phyloP scores from a whole-genome alignment of 2,113 vertebrate genomes.

The Tympanuchus pallidicinctus region DNA sequence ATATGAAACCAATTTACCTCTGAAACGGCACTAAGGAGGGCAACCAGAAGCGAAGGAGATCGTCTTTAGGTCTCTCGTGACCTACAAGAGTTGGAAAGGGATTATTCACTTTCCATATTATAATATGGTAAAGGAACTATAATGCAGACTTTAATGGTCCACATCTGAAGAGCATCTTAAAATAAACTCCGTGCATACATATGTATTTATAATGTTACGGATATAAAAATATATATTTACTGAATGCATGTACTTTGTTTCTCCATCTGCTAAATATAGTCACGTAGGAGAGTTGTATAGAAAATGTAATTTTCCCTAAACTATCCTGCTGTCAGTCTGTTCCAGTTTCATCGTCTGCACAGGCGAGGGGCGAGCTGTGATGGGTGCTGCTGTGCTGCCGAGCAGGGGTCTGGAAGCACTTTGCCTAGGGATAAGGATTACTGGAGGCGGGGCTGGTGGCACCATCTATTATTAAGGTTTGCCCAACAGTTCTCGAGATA shows the following conservation, averaged over 20 bases:
- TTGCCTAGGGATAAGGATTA: slow-evolving; percentile 32
- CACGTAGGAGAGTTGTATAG: slow-evolving; percentile 33
- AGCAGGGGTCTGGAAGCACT: slow-evolving; percentile 55
- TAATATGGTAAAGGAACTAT: slow-evolving; percentile 13
- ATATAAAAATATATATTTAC: slow-evolving; percentile 70
- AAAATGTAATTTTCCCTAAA: slow-evolving; percentile 53
- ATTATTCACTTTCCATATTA: slow-evolving; percentile 48
- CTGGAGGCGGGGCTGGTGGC: slow-evolving; percentile 21
- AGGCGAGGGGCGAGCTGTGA: slow-evolving; percentile 10
- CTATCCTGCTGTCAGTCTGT: slow-evolving; percentile 54
- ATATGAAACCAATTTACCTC: slow-evolving; percentile 64
- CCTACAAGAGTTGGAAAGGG: slow-evolving; percentile 15
- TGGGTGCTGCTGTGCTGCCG: neutral
- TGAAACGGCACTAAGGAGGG: slow-evolving; percentile 40
- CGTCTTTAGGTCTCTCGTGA: slow-evolving; percentile 46
- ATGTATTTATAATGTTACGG: slow-evolving; percentile 62
- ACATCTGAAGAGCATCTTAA: slow-evolving; percentile 44
- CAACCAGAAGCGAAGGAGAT: slow-evolving; percentile 56
- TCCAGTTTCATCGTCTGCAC: neutral
- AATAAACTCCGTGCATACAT: slow-evolving; percentile 47
- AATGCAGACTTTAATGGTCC: slow-evolving; percentile 41
- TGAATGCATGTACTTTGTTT: slow-evolving; percentile 57
- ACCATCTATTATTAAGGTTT: neutral
- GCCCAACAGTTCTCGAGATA: neutral
- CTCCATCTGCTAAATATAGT: slow-evolving; percentile 65